Percentiles rank a stretch among this genome's conserved stretches.
phyloP scores from a whole-genome alignment of 2,797 vertebrate genomes.

The Gymnopithys bicolor region DNA sequence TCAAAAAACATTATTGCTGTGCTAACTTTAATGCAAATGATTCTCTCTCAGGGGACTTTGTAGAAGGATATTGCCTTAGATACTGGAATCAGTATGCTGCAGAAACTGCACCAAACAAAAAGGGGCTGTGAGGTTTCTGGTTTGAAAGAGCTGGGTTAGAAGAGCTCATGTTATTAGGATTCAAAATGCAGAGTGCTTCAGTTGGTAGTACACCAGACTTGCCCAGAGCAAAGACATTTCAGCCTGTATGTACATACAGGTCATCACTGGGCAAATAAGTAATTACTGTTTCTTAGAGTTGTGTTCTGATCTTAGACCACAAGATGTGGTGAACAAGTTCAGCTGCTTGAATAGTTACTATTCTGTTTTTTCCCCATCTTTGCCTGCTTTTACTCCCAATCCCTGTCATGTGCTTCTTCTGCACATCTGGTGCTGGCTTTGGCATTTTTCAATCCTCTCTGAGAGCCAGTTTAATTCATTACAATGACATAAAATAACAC shows the following conservation, averaged over 20 bases:
- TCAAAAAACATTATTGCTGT: slow-evolving; percentile 1
- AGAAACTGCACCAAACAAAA: neutral
- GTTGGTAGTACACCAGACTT: neutral
- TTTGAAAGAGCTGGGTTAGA: neutral
- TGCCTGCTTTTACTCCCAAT: neutral
- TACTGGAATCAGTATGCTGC: neutral
- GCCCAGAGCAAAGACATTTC: neutral
- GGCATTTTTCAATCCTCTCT: neutral
- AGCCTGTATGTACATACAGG: neutral
- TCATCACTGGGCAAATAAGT: neutral
- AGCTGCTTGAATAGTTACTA: neutral
- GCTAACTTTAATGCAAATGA: slow-evolving; percentile 25
- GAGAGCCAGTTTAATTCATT: neutral
- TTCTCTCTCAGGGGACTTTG: neutral
- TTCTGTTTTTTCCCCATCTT: neutral
- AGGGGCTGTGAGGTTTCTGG: neutral
- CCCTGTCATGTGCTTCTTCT: neutral
- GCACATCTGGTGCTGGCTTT: neutral
- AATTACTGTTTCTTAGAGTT: neutral
- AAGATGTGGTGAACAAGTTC: neutral
- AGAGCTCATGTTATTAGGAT: neutral
- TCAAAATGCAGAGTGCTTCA: neutral
- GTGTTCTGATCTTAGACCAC: neutral
- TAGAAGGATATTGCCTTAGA: slow-evolving; percentile 5
- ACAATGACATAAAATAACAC: neutral